Conservation (phyloP, 2,888 invertebrate species). For the Stramonita haemastoma region DNA sequence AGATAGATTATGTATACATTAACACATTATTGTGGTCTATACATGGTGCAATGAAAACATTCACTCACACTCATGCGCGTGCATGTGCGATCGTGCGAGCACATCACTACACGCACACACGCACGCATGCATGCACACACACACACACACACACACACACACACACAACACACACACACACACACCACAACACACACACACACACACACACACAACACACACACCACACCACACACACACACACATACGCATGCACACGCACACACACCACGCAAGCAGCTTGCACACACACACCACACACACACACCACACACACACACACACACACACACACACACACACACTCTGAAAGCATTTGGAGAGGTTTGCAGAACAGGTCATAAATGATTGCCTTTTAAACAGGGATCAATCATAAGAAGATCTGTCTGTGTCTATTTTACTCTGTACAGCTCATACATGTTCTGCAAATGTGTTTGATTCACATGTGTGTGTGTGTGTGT, state of each 20-base stretch:
- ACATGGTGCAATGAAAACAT: too few species aligned
- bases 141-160: constrained; percentile 1
- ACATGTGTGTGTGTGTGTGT: background rate
- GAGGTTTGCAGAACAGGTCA: too few species aligned
- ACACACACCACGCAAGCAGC: too few species aligned
- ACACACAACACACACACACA: constrained; percentile 1
- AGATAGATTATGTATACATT: too few species aligned
- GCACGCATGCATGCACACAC: background rate
- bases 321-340: background rate
- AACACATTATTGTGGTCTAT: too few species aligned
- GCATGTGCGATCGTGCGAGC: background rate
- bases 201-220: background rate
- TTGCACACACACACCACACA: constrained; percentile 1
- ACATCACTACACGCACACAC: background rate
- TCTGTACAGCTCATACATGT: too few species aligned
- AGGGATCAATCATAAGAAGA: too few species aligned
- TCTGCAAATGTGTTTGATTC: background rate
- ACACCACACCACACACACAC: background rate
- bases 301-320: constrained; percentile 1
- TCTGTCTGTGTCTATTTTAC: too few species aligned
- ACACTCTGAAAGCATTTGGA: background rate
- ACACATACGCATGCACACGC: background rate
- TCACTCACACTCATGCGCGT: too few species aligned
- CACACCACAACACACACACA: background rate
- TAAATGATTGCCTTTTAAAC: too few species aligned